phyloP scores from a whole-genome alignment of 2,888 invertebrate genomes.

The Caenorhabditis afra region DNA sequence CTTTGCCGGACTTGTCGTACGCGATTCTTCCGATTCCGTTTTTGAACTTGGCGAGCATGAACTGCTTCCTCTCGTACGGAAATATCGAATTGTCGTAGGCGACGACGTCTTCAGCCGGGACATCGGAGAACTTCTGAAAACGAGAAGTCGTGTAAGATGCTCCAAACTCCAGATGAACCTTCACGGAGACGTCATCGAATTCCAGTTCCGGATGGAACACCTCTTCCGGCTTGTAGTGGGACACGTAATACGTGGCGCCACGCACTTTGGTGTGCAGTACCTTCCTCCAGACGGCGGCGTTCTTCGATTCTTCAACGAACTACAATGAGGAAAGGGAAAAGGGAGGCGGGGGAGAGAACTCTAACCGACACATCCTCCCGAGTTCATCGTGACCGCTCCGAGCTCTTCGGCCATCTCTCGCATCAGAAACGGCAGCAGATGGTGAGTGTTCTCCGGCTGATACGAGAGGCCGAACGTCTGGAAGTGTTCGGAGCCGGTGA shows the following conservation, averaged over 20 bases:
- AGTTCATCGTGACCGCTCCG: slow-evolving; percentile 36
- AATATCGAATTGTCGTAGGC: slow-evolving; percentile 49
- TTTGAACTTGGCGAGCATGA: slow-evolving; percentile 41
- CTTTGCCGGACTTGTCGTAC: slow-evolving; percentile 47
- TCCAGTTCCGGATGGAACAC: slow-evolving; percentile 42
- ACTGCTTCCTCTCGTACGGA: slow-evolving; percentile 47
- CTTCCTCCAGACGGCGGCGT: slow-evolving; percentile 41
- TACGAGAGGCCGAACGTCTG: slow-evolving; percentile 42
- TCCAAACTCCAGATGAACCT: slow-evolving; percentile 18
- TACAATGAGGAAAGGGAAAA: slow-evolving; percentile 27
- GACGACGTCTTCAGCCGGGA: slow-evolving; percentile 24
- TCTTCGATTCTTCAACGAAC: slow-evolving; percentile 43
- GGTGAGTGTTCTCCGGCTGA: slow-evolving; percentile 21
- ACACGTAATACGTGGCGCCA: slow-evolving; percentile 41
- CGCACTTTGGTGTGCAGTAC: slow-evolving; percentile 44
- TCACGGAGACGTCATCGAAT: slow-evolving; percentile 29
- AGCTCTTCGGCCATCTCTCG: slow-evolving; percentile 38
- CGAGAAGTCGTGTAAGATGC: background rate
- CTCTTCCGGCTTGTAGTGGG: slow-evolving; percentile 32
- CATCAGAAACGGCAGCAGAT: slow-evolving; percentile 42
- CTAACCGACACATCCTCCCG: slow-evolving; percentile 56
- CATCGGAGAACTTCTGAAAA: slow-evolving; percentile 37
- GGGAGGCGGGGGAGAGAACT: slow-evolving; percentile 12
- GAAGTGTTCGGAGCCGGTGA: slow-evolving; percentile 26
- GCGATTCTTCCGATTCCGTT: slow-evolving; percentile 45